Evolutionary conservation across 2,113 vertebrate genomes (phyloP).

Genomic region (Peromyscus polionotus): DNA sequence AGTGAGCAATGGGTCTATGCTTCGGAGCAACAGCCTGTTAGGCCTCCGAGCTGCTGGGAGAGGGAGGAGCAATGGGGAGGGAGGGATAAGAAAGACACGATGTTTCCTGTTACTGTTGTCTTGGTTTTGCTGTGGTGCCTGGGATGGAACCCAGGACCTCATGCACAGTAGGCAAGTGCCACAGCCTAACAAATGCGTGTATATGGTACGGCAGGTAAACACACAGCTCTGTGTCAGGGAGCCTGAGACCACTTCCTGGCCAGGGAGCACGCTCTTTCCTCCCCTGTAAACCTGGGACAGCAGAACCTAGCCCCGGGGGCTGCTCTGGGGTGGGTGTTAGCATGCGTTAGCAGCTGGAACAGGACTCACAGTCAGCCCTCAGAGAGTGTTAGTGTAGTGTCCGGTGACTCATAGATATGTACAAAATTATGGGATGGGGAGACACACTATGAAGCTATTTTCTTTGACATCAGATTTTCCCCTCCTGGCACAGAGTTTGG

Average conservation of each 20-base stretch:
- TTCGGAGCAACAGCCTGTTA: not conserved
- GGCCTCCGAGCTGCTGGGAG: not conserved
- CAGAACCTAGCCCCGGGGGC: not conserved
- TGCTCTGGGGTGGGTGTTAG: not conserved
- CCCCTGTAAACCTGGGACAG: not conserved
- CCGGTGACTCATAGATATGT: not conserved
- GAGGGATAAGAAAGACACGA: not conserved
- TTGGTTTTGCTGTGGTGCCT: not conserved
- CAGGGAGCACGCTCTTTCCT: not conserved
- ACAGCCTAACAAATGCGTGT: not conserved
- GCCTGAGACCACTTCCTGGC: not conserved
- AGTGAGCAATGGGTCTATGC: not conserved
- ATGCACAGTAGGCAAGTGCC: not conserved
- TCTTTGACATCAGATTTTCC: not conserved
- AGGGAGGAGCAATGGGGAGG: not conserved
- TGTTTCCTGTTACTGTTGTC: not conserved
- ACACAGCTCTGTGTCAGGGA: not conserved
- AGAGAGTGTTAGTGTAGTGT: not conserved
- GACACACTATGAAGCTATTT: not conserved
- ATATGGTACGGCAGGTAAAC: not conserved
- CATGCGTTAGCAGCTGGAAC: not conserved
- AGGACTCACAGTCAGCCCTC: not conserved
- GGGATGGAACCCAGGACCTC: not conserved
- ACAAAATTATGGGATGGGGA: not conserved
- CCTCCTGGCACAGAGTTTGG: not conserved